Base-by-base conservation (phyloP, 1,140 invertebrate species). In the Zaprionus ghesquierei region DNA sequence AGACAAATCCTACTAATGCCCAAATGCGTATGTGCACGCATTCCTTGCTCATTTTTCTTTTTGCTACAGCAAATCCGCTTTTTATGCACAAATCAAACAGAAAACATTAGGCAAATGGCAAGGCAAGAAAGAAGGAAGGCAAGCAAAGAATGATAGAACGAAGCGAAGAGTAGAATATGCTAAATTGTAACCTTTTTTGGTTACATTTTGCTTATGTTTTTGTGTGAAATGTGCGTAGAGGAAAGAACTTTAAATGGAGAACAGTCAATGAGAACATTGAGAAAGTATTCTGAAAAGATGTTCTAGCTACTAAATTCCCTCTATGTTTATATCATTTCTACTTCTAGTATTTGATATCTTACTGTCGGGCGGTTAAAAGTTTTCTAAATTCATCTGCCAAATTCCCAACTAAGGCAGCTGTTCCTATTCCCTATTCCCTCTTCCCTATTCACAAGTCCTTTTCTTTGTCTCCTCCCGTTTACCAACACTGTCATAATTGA, bases 1-100 rank as follows among this genome's bases (percentile, higher is more conserved):
- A 35, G 60, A 68, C 72, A 86, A 87, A 87, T 87, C 79, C 78
- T 76, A 49, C 82, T 86, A 87, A 86, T 87, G 82, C 82, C 65
- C 49, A 77, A 76, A 82, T 87, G 79, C 82, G 82, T 86, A 65
- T 81, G 71, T 69, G 69, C 81, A 73, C 75, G 68, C 68, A 82
- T 79, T 86, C 65, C 44, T 74, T 69, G 69, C 76, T 82, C 82
- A 86, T 82, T 81, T 86, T 78, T 87, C 75, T 86, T 87, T 63
- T 35, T 63, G 35, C 55, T 29, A 55, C 44, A 51, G 50, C 15
- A 75, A 71, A 70, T 70, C 72, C 72, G 60, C 64, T 69, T 69
- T 74, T 69, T 72, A 84, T 81, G 75, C 75, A 81, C 75, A 86
- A 86, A 87, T 86, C 82, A 87, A 87, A 86, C 56, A 60, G 46